These are phyloP conservation scores for Kryptolebias ocellatus DNA, from an alignment of 2,797 vertebrate genomes.

Conservation along the genomic window DNA sequence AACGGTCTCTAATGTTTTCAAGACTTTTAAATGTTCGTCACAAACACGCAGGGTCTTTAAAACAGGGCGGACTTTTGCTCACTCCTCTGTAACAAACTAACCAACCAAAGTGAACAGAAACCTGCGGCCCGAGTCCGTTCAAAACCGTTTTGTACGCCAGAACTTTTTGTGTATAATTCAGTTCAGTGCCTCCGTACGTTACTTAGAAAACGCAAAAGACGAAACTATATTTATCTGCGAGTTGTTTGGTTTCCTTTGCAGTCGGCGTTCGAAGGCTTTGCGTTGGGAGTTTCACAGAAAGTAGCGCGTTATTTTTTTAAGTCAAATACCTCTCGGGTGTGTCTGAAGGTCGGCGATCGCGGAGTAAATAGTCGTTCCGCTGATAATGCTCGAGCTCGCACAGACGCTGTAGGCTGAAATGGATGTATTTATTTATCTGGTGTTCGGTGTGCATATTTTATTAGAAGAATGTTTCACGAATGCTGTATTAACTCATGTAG, in stretches of 20 bases:
- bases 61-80: conserved; percentile 3
- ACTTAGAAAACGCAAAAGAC: conserved; percentile 61
- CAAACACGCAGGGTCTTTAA: conserved; percentile 34
- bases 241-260: conserved; percentile 50
- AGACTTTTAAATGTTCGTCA: conserved; percentile 52
- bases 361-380: conserved; percentile 59
- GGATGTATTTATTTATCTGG: conserved; percentile 74
- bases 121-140: conserved; percentile 37
- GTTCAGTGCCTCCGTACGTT: conserved; percentile 76
- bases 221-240: conserved; percentile 66
- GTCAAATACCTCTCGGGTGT: conserved; percentile 69
- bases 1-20: conserved; percentile 24
- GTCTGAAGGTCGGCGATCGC: conserved; percentile 57
- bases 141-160: conserved; percentile 40
- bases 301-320: conserved; percentile 50
- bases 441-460: conserved; percentile 71
- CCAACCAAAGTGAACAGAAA: conserved; percentile 66
- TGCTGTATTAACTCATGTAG: conserved; percentile 69
- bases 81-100: conserved; percentile 45
- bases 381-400: conserved; percentile 60
- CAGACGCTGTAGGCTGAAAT: conserved; percentile 67
- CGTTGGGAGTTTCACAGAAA: conserved; percentile 34
- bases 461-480: conserved; percentile 58
- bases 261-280: conserved; percentile 27
- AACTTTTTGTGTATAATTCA: conserved; percentile 55